A percentile compares a stretch with the other conserved stretches of the same genome.
phyloP scores from a whole-genome alignment of 2,888 invertebrate species.

The Sympetrum striolatum region DNA sequence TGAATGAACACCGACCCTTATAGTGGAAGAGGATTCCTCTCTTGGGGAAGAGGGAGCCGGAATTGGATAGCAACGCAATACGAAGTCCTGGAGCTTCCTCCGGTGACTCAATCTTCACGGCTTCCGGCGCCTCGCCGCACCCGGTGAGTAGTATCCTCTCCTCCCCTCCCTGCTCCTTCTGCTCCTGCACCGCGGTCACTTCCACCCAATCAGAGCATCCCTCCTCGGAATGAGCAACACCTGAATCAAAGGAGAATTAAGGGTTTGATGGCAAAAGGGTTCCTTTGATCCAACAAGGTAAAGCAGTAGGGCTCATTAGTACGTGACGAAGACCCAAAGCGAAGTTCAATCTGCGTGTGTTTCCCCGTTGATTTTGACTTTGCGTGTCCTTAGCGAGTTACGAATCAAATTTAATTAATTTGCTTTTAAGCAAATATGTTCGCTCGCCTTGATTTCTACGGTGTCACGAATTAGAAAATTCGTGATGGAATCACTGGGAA shows the following conservation, averaged over 20 bases:
- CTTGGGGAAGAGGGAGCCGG: constrained; percentile 65
- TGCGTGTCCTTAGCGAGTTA: too few species aligned
- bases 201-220: constrained; percentile 60
- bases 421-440: too few species aligned
- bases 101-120: constrained; percentile 48
- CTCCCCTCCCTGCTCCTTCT: constrained; percentile 47
- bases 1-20: constrained; percentile 62
- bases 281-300: neutral
- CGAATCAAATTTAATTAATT: too few species aligned
- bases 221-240: neutral
- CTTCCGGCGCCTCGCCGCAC: constrained; percentile 48
- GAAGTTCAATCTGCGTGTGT: too few species aligned
- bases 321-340: neutral
- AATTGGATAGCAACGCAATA: constrained; percentile 60
- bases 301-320: neutral
- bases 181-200: constrained; percentile 61
- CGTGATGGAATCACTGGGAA: too few species aligned
- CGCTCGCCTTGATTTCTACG: too few species aligned
- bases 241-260: neutral
- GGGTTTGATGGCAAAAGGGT: neutral
- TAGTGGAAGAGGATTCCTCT: constrained; percentile 72
- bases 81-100: constrained; percentile 45
- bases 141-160: constrained; percentile 47
- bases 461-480: too few species aligned
- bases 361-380: too few species aligned